Evolutionary conservation across 2,888 invertebrate genomes (phyloP), one percentile per base, ranked within the genome.

Genomic region (Nesidiocoris tenuis): DNA sequence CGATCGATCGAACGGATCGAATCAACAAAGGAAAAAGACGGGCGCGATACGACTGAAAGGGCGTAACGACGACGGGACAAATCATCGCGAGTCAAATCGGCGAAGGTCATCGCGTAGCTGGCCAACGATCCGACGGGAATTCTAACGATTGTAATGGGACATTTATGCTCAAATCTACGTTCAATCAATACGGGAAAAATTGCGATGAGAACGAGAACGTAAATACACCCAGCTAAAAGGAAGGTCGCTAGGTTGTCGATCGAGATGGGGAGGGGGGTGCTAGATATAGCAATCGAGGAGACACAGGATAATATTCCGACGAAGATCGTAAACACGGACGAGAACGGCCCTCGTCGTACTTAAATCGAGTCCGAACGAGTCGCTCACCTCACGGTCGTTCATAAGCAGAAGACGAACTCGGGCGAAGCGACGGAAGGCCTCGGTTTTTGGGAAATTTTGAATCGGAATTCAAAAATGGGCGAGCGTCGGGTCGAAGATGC

Each of bases 181-280:
- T n/a, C n/a, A n/a, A n/a, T n/a, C n/a, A 39, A 39, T 12, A 39
- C 3, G 5, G 12, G 12, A 39, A 39, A 39, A 39, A 39, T 39
- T 39, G 12, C 39, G 39, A 3, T 39, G 39, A 39, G 3, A 39
- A 39, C 12, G 7, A 3, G 18, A 59, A 70, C 59, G 70, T 70
- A 70, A 59, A 70, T 70, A 70, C 70, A 70, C 70, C 70, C 70
- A 70, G 70, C 70, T 70, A 70, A 56, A n/a, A 57, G 70, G 59
- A 70, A 70, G 70, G 70, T 70, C 59, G 70, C 70, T 70, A 70
- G 70, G 24, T 23, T 57, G 23, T 57, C 12, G 2, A 19, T 21
- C 3, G 22, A 59, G 18, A 24, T 3, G 70, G 18, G 54, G 70
- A 57, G 55, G 70, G 70, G 70, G 70, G 59, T 59, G 56, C 70